Base-by-base conservation (phyloP, 2,888 invertebrate species). In the Chouioia cunea region DNA sequence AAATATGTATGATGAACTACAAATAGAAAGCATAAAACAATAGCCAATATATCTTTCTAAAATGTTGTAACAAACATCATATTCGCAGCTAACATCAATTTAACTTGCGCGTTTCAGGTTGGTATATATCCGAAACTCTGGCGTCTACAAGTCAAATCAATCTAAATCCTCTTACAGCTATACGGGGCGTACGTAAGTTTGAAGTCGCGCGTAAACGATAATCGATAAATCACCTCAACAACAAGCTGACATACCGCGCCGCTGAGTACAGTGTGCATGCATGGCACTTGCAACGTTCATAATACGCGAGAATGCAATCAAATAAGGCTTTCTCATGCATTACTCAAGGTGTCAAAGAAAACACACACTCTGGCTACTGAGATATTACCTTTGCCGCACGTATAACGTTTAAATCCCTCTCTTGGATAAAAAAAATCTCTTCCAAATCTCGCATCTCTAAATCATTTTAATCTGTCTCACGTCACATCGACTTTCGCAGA, bases 311-410 rank as follows among this genome's bases (percentile, higher is more conserved):
- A 65, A 47, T 27, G 27, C 50, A 58, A 65, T 57, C 50, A 44
- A 43, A 44, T 8, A 27, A 52, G 48, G 43, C n/a, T 50, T 56
- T 46, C 65, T 23, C 59, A 46, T 46, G 27, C 66, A 53, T 66
- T 53, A 53, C 59, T 36, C 36, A 36, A 36, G 36, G 36, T 58
- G 66, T 66, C 58, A 15, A 36, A 58, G 66, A 59, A 52, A 66
- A 46, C 52, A 18, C 66, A 27, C 59, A 6, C n/a, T n/a, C 52
- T 53, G 27, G 27, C 46, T 6, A 27, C 66, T 53, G 57, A 58
- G 44, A 23, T 58, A 58, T 58, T 18, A 52, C 48, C 43, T 43
- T 16, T 65, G 8, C 10, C 47, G 46, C 46, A 16, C 16, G 15
- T 6, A 27, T 6, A 58, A 58, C 14, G 46, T 15, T n/a, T 58